Base-by-base conservation (phyloP, 2,113 vertebrate genomes). In the Thymallus thymallus region DNA sequence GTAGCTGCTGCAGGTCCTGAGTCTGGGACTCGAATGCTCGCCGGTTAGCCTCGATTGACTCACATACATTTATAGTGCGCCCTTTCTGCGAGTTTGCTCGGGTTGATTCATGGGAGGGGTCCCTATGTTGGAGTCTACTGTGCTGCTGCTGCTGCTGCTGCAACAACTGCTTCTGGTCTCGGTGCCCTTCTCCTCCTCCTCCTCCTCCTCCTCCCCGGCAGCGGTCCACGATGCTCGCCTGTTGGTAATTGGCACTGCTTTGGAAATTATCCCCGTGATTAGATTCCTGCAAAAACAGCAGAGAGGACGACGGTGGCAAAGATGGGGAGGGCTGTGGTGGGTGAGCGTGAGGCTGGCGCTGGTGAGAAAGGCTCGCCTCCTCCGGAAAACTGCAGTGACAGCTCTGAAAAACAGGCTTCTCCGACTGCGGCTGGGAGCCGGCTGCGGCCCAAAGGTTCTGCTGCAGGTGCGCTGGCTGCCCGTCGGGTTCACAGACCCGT, bases 71-170 rank as follows among this genome's bases (percentile, higher is more conserved):
- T 83, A 89, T 81, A 86, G 80, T 80, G 84, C 85, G 83, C 79
- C 89, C 84, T 86, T 87, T 91, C 78, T 86, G 84, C 30, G 83
- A 90, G 90, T 93, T 88, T 84, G 82, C 80, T 76, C 82, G 84
- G 86, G 81, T 88, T 88, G 82, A 84, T 86, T 85, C 86, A 83
- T 89, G 89, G 89, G 90, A 92, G 87, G 91, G 91, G 89, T 91
- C 86, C 83, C 79, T 90, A 83, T 85, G 88, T 84, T 88, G 86
- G 76, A 80, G 88, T 86, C 86, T 86, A 83, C 88, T 87, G 78
- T 86, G 87, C 71, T 88, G 88, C 35, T 91, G 90, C 46, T 87
- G 85, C 69, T 88, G 87, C 77, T 84, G 85, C 76, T 89, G 88
- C 90, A 88, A 87, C 91, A 87, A 72, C 88, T 90, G 88, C 86